Evolutionary conservation across 2,888 invertebrate species (phyloP), one percentile per base, ranked within the genome.

Genomic region (Odontomyia ornata): DNA sequence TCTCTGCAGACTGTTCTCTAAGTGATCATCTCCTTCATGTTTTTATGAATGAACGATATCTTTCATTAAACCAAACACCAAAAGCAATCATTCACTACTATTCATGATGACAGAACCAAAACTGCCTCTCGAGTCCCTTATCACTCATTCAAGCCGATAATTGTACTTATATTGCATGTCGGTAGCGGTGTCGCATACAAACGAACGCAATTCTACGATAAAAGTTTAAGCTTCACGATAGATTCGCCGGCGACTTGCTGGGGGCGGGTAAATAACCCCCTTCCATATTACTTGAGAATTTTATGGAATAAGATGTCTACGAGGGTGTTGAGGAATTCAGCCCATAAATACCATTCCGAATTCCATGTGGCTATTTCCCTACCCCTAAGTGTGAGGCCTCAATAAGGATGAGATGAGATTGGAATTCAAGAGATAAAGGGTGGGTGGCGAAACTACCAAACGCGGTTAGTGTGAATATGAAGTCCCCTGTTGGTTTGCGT

Each of bases 271-370:
- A 11, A 56, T 52, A 18, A 11, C 46, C 21, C 7, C 13, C 52
- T 56, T 56, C 28, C 56, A 28, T 46, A 13, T n/a, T n/a, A 18
- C 28, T 72, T 18, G 72, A 46, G 46, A 57, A 36, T 60, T 60
- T 73, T 73, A 73, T 73, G 57, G 57, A 73, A 73, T 60, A 36
- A 36, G 36, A 60, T 36, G 73, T 73, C 75, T 62, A 64, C 76
- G 46, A 75, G 71, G 77, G 43, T 71, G 47, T 62, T 75, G 23
- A 1, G 75, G 78, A 78, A 79, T 79, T 78, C 76, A 79, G 79
- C 77, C 78, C 79, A 79, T 71, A 79, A 79, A 79, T 79, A 30
- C 79, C 78, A 78, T 78, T 69, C 62, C 71, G 71, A 78, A 79
- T 79, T 79, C 79, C 78, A 52, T 72, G 18, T 23, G 56, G 71